Conservation (phyloP, 2,113 vertebrate species). For the Quiscalus mexicanus region DNA sequence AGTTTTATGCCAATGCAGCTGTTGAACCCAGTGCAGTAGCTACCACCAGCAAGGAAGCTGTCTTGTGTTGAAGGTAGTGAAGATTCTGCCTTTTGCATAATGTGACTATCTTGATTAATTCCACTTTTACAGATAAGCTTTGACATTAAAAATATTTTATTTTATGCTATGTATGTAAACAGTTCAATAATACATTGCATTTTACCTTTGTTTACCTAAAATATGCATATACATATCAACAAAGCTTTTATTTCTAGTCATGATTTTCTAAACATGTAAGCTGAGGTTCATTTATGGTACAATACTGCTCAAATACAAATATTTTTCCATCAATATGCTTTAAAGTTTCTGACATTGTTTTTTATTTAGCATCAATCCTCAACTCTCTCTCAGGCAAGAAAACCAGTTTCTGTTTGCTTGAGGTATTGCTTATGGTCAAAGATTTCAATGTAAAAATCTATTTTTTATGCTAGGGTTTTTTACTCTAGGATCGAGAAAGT, state of each 20-base stretch:
- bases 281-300: not conserved
- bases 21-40: not conserved
- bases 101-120: not conserved
- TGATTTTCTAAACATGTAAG: not conserved
- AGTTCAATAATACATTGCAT: not conserved
- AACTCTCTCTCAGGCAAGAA: not conserved
- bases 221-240: not conserved
- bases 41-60: not conserved
- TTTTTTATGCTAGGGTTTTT: not conserved
- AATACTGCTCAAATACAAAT: not conserved
- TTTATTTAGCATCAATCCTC: not conserved
- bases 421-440: not conserved
- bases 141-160: not conserved
- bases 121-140: not conserved
- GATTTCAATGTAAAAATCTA: not conserved
- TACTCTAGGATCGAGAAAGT: not conserved
- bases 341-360: not conserved
- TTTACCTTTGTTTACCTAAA: not conserved
- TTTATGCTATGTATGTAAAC: not conserved
- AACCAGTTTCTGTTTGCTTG: not conserved
- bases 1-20: not conserved
- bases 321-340: not conserved
- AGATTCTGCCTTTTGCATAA: not conserved
- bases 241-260: not conserved
- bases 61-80: fast-evolving